A percentile compares a stretch with the other conserved stretches of the same genome.
Evolutionary conservation across 2,888 invertebrate species (phyloP).

Genomic region (Rhagium mordax): DNA sequence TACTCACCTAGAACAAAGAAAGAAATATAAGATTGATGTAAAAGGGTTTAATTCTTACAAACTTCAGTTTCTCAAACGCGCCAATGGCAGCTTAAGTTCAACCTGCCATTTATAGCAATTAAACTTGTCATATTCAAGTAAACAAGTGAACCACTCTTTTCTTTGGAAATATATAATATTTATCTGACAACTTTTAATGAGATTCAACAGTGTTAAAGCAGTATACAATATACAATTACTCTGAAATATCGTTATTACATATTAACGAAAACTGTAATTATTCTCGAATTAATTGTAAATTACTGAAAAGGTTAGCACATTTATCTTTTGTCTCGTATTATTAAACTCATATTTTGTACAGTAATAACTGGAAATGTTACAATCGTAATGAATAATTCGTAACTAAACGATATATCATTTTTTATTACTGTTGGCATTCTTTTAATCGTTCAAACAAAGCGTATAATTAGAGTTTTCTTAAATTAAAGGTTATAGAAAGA

Average conservation of each 20-base stretch:
- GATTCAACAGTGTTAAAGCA: not conserved
- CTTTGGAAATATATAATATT: not conserved
- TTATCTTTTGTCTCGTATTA: not conserved
- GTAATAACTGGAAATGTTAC: not conserved
- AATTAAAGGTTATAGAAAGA: no score
- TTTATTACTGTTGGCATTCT: no score
- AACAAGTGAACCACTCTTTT: not conserved
- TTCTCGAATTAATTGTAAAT: not conserved
- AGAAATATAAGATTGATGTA: not conserved
- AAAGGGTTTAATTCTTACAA: no score
- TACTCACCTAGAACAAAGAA: not conserved
- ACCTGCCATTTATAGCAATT: not conserved
- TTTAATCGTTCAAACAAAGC: no score
- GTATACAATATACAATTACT: not conserved
- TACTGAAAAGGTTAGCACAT: not conserved
- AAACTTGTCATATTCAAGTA: not conserved
- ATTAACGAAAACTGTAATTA: constrained; percentile 3
- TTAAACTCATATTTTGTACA: not conserved
- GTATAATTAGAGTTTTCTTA: no score
- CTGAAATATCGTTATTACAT: not conserved
- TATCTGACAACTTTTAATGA: not conserved
- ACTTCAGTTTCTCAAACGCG: no score
- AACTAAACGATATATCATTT: no score
- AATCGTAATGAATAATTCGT: not conserved
- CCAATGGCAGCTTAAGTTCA: no score